Conservation (phyloP, 2,797 vertebrate genomes). For the Acanthornis magna region DNA sequence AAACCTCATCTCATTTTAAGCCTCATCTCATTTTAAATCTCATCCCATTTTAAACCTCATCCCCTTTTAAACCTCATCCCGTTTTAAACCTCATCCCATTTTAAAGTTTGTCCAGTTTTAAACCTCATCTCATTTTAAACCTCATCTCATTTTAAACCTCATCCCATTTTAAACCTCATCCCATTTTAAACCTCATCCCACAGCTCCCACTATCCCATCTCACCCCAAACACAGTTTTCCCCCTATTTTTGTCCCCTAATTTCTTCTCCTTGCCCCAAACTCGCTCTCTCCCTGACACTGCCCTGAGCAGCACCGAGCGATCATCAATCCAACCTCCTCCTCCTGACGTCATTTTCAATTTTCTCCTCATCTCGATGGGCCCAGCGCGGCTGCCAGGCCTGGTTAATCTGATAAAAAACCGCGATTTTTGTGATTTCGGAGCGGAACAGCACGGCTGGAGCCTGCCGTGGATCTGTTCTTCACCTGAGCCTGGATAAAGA, state of each 20-base stretch:
- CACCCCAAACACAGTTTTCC: neutral
- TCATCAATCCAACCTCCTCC: neutral
- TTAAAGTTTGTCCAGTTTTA: too few relatives aligned
- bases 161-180: too few relatives aligned
- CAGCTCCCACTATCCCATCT: neutral
- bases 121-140: too few relatives aligned
- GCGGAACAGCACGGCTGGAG: rapidly evolving
- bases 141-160: too few relatives aligned
- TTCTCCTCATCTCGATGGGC: neutral
- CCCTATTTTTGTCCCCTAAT: neutral
- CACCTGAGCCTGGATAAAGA: neutral
- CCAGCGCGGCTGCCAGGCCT: neutral
- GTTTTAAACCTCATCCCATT: too few relatives aligned
- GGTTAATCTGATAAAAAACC: neutral
- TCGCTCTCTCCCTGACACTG: too few relatives aligned
- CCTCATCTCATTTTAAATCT: too few relatives aligned
- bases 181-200: too few relatives aligned
- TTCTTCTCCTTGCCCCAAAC: neutral
- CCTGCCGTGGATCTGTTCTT: neutral
- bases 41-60: too few relatives aligned
- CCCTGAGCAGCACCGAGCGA: neutral
- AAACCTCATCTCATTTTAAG: too few relatives aligned
- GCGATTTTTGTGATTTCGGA: neutral
- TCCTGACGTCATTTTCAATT: neutral
- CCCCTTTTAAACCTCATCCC: too few relatives aligned